Conservation (phyloP, 2,113 vertebrate genomes). For the Origma solitaria region DNA sequence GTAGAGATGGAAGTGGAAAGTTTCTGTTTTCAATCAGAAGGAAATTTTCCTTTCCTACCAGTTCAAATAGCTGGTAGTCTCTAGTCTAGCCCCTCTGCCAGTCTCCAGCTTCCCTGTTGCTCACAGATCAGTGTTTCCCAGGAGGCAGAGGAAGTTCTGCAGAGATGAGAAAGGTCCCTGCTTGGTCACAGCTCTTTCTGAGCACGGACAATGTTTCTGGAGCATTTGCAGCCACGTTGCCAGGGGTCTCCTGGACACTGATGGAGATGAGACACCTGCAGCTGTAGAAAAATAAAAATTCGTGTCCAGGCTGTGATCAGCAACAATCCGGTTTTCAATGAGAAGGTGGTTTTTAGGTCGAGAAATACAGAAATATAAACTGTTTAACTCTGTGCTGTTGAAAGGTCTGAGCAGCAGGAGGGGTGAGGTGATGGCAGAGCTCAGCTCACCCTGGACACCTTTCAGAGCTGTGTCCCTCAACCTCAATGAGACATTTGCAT, state of each 20-base stretch:
- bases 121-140: neutral
- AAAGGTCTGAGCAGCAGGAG: conserved; percentile 25
- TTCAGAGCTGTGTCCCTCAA: rapidly evolving
- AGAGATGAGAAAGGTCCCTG: neutral
- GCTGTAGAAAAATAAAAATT: neutral
- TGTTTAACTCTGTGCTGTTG: conserved; percentile 1
- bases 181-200: neutral
- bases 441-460: neutral
- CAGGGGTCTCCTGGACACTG: neutral
- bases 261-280: neutral
- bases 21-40: neutral
- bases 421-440: conserved; percentile 9
- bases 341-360: neutral
- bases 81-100: neutral
- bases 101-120: neutral
- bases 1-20: neutral
- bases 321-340: neutral
- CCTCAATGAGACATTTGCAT: neutral
- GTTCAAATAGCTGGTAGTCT: neutral
- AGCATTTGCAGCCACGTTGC: neutral
- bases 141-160: neutral
- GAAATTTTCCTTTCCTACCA: neutral
- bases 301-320: neutral
- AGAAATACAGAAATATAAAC: conserved; percentile 16
- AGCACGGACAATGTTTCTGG: neutral